phyloP scores from a whole-genome alignment of 2,113 vertebrate species.

The Solenodon paradoxus region DNA sequence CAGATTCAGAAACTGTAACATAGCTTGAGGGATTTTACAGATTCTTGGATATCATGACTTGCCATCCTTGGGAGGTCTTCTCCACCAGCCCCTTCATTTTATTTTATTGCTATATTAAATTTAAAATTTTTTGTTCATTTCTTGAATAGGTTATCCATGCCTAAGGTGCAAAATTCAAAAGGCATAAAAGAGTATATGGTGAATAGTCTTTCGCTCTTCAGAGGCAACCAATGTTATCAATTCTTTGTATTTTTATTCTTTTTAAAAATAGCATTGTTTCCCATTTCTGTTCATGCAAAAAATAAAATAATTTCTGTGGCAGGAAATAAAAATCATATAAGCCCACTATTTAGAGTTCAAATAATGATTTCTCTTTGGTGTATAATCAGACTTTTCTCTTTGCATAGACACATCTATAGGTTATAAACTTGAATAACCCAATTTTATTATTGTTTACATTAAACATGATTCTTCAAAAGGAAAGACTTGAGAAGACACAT shows the following conservation, averaged over 20 bases:
- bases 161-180: conserved; percentile 49
- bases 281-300: conserved; percentile 53
- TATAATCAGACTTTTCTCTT: conserved; percentile 27
- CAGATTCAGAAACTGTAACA: neutral
- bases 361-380: neutral
- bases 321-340: conserved; percentile 52
- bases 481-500: neutral
- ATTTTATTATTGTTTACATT: conserved; percentile 57
- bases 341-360: conserved; percentile 6
- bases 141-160: conserved; percentile 19
- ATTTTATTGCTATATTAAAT: conserved; percentile 62
- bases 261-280: conserved; percentile 50
- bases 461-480: conserved; percentile 44
- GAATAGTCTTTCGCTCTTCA: neutral
- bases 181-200: neutral
- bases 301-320: conserved; percentile 51
- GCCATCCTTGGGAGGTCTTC: neutral
- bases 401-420: neutral
- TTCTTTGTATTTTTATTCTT: conserved; percentile 25
- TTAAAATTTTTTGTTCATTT: conserved; percentile 42
- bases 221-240: neutral
- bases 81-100: conserved; percentile 33
- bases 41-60: neutral
- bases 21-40: conserved; percentile 32
- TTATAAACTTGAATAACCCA: neutral